A percentile compares a stretch with the other conserved stretches of the same genome.
phyloP scores from a whole-genome alignment of 2,888 invertebrate species.

The Pammene fasciana region DNA sequence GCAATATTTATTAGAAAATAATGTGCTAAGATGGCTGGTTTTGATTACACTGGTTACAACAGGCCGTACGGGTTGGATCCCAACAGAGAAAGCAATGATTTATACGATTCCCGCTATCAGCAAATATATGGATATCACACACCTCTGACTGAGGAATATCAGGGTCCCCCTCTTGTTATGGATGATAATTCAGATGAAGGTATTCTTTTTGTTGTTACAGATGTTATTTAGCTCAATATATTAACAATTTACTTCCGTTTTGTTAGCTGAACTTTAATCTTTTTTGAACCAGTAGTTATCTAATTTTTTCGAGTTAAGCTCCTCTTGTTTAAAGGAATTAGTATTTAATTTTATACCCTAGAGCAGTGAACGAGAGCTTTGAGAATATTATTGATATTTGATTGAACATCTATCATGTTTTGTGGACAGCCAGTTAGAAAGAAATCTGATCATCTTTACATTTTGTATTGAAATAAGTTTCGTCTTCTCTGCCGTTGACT shows the following conservation, averaged over 20 bases:
- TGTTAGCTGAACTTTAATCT: too few species aligned
- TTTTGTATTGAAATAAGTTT: not conserved
- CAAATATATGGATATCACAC: slow-evolving; percentile 80
- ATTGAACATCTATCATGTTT: too few species aligned
- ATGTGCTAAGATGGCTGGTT: slow-evolving; percentile 71
- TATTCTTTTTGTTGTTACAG: slow-evolving; percentile 46
- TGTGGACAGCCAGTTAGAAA: too few species aligned
- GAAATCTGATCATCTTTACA: too few species aligned
- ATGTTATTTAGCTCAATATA: too few species aligned
- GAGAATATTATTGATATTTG: too few species aligned
- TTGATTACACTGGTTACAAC: slow-evolving; percentile 73
- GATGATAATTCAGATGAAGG: slow-evolving; percentile 77
- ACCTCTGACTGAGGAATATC: slow-evolving; percentile 76
- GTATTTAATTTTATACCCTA: too few species aligned
- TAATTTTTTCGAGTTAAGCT: too few species aligned
- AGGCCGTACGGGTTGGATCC: slow-evolving; percentile 76
- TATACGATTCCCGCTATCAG: slow-evolving; percentile 78
- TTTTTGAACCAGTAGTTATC: too few species aligned
- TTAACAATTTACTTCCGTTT: not conserved
- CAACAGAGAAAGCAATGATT: slow-evolving; percentile 73
- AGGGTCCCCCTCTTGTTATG: slow-evolving; percentile 78
- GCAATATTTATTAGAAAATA: slow-evolving; percentile 36
- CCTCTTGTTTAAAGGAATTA: too few species aligned
- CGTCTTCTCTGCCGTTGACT: not conserved
- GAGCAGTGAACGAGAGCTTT: too few species aligned